These are phyloP conservation scores for Sarotherodon lohbergeri DNA, from an alignment of 2,113 vertebrate species.

Conservation along the genomic window DNA sequence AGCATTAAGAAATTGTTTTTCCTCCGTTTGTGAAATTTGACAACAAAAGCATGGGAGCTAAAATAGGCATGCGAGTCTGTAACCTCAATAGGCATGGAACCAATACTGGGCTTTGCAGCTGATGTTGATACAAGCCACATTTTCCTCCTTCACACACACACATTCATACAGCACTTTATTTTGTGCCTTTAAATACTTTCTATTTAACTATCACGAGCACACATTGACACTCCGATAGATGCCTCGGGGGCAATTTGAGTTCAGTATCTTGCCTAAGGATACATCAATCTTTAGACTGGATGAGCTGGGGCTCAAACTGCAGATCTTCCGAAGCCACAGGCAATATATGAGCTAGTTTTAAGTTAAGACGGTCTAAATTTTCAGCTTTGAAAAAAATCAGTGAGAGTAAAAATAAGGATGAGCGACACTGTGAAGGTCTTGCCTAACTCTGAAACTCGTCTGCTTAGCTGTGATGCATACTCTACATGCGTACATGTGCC, in stretches of 20 bases:
- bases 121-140: neutral
- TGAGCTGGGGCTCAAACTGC: neutral
- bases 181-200: neutral
- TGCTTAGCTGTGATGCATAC: neutral
- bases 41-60: neutral
- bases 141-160: neutral
- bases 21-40: neutral
- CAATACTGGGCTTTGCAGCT: neutral
- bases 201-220: neutral
- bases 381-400: neutral
- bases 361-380: neutral
- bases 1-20: neutral
- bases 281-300: neutral
- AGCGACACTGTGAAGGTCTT: neutral
- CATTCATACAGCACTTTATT: neutral
- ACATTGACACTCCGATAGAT: neutral
- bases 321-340: neutral
- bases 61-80: neutral
- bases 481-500: neutral
- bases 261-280: neutral
- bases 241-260: neutral
- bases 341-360: neutral
- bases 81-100: neutral
- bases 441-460: neutral
- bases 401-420: neutral